A percentile compares a stretch with the other conserved stretches of the same genome.
These are phyloP conservation scores for Papilio demoleus DNA, from an alignment of 2,888 invertebrate genomes.

Conservation along the genomic window DNA sequence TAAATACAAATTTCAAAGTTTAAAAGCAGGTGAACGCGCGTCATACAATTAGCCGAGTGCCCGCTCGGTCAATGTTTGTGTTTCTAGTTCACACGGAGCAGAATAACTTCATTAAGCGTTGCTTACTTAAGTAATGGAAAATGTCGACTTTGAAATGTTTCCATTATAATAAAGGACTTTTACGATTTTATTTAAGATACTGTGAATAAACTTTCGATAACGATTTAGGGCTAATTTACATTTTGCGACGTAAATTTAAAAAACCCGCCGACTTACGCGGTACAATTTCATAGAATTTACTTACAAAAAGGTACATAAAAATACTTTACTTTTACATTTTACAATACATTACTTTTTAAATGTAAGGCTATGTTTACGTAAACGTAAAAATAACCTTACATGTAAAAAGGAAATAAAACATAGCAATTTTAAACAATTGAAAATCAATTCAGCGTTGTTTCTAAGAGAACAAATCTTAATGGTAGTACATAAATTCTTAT, in stretches of 20 bases:
- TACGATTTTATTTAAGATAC: background rate
- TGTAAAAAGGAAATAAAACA: background rate
- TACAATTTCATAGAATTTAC: no score
- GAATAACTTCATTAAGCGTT: slow-evolving; percentile 15
- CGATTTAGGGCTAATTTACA: background rate
- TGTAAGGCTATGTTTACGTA: no score
- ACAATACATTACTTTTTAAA: no score
- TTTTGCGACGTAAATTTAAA: no score
- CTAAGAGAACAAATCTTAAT: no score
- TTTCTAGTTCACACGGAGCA: slow-evolving; percentile 10
- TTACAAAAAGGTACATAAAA: no score
- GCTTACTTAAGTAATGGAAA: background rate
- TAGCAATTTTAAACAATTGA: background rate
- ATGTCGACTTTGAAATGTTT: background rate
- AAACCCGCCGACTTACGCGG: no score
- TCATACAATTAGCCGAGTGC: slow-evolving; percentile 8
- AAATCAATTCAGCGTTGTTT: no score
- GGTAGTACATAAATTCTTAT: no score
- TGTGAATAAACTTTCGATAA: background rate
- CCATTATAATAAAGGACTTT: background rate
- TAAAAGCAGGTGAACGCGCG: background rate
- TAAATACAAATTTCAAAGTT: background rate
- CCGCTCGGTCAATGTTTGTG: background rate
- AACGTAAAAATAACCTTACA: no score
- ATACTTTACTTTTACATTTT: no score